Evolutionary conservation across 2,888 invertebrate species (phyloP).

Genomic region (Hirtodrosophila confusa): DNA sequence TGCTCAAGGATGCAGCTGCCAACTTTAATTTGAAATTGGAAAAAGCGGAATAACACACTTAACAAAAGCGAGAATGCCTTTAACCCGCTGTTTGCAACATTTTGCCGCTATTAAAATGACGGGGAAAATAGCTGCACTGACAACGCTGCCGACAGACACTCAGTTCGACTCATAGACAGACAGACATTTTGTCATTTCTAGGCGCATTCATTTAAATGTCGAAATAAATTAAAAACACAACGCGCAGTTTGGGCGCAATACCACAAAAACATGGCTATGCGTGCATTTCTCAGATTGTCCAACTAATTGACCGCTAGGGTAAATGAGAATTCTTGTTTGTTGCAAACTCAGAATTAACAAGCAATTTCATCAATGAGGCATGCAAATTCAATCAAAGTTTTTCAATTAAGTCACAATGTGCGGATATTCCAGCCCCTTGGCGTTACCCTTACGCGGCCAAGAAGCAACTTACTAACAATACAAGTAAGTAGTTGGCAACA

Average conservation of each 20-base stretch:
- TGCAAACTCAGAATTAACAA: conserved; percentile 26
- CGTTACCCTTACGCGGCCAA: no score
- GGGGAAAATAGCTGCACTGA: no score
- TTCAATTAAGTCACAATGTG: conserved; percentile 53
- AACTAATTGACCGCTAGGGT: conserved; percentile 36
- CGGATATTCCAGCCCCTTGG: no score
- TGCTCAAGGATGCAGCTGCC: no score
- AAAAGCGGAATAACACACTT: no score
- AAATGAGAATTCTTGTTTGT: conserved; percentile 21
- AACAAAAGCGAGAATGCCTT: no score
- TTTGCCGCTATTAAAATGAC: no score
- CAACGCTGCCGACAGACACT: no score
- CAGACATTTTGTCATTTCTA: conserved; percentile 33
- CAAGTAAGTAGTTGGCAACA: conserved; percentile 13
- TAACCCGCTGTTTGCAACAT: no score
- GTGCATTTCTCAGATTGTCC: conserved; percentile 19
- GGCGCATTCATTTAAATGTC: conserved; percentile 38
- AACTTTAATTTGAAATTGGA: no score
- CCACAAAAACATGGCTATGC: neutral
- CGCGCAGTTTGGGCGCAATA: conserved; percentile 21
- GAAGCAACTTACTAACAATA: neutral
- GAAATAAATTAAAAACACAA: conserved; percentile 39
- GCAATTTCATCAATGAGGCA: conserved; percentile 41
- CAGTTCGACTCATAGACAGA: neutral
- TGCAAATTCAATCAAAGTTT: conserved; percentile 60